phyloP scores from a whole-genome alignment of 23 tunicate species.

The Oikopleura albicans region DNA sequence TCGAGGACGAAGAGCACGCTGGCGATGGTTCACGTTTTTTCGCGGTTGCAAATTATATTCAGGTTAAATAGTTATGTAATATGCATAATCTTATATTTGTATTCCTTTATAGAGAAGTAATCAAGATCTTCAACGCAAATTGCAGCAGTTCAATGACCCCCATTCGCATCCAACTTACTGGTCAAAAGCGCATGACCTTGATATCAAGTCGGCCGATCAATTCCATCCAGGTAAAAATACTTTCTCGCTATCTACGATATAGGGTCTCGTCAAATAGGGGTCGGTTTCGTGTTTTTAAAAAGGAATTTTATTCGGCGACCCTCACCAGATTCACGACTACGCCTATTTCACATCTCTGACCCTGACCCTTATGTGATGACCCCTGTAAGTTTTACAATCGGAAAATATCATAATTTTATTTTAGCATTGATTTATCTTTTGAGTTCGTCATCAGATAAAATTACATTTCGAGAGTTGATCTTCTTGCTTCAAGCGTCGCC shows the following conservation, averaged over 20 bases:
- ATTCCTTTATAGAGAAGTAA: neutral
- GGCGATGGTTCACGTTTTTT: neutral
- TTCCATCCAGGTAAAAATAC: neutral
- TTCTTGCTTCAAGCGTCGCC: neutral
- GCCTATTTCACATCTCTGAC: too few relatives aligned
- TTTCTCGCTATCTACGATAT: too few relatives aligned
- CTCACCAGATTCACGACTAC: too few relatives aligned
- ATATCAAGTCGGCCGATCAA: neutral
- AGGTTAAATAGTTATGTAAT: too few relatives aligned
- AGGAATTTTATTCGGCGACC: too few relatives aligned
- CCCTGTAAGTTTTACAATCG: too few relatives aligned
- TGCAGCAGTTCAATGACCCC: neutral
- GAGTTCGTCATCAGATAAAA: neutral
- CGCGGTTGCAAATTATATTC: neutral
- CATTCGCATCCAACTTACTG: neutral
- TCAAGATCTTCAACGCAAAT: neutral
- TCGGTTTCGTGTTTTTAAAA: too few relatives aligned
- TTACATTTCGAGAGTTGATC: neutral
- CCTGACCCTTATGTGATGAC: too few relatives aligned
- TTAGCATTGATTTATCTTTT: neutral
- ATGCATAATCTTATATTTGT: too few relatives aligned
- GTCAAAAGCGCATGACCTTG: neutral
- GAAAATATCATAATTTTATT: neutral
- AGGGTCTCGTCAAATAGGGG: too few relatives aligned
- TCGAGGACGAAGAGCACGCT: neutral